Evolutionary conservation across 2,797 vertebrate species (phyloP).

Genomic region (Galago senegalensis): DNA sequence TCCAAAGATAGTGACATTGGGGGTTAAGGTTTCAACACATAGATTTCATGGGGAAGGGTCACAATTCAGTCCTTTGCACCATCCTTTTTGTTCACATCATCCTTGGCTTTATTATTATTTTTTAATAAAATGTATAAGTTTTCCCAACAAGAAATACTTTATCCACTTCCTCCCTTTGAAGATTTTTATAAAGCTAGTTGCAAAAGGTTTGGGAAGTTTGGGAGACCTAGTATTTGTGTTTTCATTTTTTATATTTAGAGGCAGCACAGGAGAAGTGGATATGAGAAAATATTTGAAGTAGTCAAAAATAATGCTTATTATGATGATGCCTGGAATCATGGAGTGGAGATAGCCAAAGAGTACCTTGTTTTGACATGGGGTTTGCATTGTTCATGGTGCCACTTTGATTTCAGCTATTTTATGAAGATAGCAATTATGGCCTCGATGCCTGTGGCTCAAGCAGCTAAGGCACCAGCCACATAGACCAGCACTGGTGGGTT

Average conservation of each 20-base stretch:
- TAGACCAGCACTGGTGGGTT: too few species aligned
- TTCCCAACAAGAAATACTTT: not conserved
- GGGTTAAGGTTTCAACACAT: not conserved
- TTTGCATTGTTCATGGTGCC: not conserved
- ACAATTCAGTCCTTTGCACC: not conserved
- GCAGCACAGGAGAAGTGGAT: not conserved
- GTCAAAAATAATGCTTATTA: not conserved
- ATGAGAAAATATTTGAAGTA: conserved; percentile 52
- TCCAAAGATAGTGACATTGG: not conserved
- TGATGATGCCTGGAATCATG: conserved; percentile 30
- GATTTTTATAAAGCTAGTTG: not conserved
- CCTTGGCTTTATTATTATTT: conserved; percentile 2
- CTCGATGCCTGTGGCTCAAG: too few species aligned
- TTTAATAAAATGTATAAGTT: not conserved
- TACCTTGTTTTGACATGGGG: conserved; percentile 9
- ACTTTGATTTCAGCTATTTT: conserved; percentile 55
- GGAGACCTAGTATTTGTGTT: conserved; percentile 35
- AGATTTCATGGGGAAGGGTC: not conserved
- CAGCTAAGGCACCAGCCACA: too few species aligned
- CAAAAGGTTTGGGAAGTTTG: conserved; percentile 8
- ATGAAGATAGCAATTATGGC: conserved; percentile 28
- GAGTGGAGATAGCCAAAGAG: not conserved
- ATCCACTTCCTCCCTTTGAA: not conserved
- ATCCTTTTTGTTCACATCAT: conserved; percentile 13
- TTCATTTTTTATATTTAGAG: not conserved